phyloP scores from a whole-genome alignment of 2,888 invertebrate genomes.

The Orthosia gothica region DNA sequence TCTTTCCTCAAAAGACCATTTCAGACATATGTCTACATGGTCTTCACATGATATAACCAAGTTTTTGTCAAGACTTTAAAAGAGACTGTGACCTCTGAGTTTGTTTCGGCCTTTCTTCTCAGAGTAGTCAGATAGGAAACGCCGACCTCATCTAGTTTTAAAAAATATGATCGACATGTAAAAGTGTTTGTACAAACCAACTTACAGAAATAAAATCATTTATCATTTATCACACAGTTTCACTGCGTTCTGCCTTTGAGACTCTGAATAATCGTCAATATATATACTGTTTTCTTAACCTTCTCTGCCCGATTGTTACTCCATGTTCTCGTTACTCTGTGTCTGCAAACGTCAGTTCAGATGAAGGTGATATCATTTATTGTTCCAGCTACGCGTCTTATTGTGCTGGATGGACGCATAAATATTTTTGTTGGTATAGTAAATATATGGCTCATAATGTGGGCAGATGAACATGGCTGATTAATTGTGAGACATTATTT shows the following conservation, averaged over 20 bases:
- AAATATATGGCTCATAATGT: constrained; percentile 47
- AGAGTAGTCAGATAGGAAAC: no score
- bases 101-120: no score
- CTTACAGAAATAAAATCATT: no score
- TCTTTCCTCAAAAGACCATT: no score
- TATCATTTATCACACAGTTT: no score
- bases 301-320: not conserved
- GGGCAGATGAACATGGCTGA: constrained; percentile 37
- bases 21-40: no score
- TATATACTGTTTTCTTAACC: not conserved
- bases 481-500: constrained; percentile 51
- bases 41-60: no score
- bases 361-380: constrained; percentile 65
- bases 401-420: constrained; percentile 37
- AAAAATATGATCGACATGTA: no score
- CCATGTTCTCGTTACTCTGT: constrained; percentile 38
- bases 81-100: no score
- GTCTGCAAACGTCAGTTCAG: constrained; percentile 28
- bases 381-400: constrained; percentile 36
- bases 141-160: no score
- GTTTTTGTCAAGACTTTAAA: no score
- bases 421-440: constrained; percentile 56
- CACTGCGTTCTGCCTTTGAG: not conserved
- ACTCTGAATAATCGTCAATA: not conserved
- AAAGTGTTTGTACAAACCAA: no score